Percentiles rank a stretch among this genome's conserved stretches.
phyloP scores from a whole-genome alignment of 2,888 invertebrate genomes.

The Drosophila paranaensis region DNA sequence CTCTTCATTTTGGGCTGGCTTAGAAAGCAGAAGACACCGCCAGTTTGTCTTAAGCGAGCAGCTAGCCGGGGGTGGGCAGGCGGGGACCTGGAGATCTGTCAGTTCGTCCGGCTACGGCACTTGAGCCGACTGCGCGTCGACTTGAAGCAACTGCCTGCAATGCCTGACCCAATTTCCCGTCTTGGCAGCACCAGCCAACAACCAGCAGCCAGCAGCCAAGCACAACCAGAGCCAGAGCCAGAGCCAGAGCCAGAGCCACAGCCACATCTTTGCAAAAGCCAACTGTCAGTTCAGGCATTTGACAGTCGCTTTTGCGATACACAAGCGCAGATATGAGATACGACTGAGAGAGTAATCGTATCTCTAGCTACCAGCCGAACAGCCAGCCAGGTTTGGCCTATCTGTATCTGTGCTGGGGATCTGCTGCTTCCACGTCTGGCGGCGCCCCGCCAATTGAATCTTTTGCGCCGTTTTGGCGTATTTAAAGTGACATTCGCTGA shows the following conservation, averaged over 20 bases:
- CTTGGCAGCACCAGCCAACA: conserved; percentile 31
- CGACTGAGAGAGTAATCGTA: conserved; percentile 37
- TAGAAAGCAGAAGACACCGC: conserved; percentile 75
- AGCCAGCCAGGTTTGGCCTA: conserved; percentile 21
- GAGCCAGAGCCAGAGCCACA: conserved; percentile 23
- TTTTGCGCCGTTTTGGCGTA: conserved; percentile 81
- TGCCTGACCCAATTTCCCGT: conserved; percentile 71
- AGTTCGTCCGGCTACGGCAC: conserved; percentile 36
- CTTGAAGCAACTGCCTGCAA: conserved; percentile 52
- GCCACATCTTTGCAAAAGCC: conserved; percentile 38
- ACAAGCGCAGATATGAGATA: conserved; percentile 77
- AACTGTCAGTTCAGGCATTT: conserved; percentile 79
- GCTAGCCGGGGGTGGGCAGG: not conserved
- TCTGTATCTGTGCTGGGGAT: conserved; percentile 48
- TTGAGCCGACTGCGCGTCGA: conserved; percentile 46
- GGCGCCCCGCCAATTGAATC: conserved; percentile 79
- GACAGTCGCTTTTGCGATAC: conserved; percentile 80
- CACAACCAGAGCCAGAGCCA: conserved; percentile 7
- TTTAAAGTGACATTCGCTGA: conserved; percentile 80
- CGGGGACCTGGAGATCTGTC: conserved; percentile 26
- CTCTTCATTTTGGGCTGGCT: conserved; percentile 36
- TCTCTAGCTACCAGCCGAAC: conserved; percentile 22
- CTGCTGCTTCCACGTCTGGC: conserved; percentile 38
- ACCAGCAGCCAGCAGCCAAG: conserved; percentile 3
- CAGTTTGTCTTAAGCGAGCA: conserved; percentile 11